These are phyloP conservation scores for Atopsyche davidsoni DNA, from an alignment of 1,140 invertebrate species.

Conservation along the genomic window DNA sequence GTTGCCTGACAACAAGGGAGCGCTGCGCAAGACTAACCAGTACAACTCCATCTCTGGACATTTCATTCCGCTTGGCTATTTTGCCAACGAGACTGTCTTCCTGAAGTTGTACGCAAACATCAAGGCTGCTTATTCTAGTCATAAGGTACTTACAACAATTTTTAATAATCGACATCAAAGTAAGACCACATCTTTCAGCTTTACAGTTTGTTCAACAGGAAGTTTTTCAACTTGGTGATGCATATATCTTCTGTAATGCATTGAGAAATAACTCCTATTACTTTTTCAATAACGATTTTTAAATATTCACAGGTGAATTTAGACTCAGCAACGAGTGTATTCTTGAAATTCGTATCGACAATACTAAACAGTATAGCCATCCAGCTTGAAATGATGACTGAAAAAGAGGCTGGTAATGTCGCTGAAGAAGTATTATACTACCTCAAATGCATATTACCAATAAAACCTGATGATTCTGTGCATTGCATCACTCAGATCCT, in stretches of 20 bases:
- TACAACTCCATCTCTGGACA: constrained; percentile 31
- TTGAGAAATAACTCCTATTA: too few relatives aligned
- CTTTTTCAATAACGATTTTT: constrained; percentile 5
- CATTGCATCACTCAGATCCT: constrained; percentile 76
- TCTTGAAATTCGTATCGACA: constrained; percentile 62
- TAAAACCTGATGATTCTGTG: constrained; percentile 66
- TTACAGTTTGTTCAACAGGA: constrained; percentile 7
- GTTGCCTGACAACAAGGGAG: constrained; percentile 36
- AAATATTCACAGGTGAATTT: constrained; percentile 58
- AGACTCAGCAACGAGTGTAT: constrained; percentile 65
- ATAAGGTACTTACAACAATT: constrained; percentile 53
- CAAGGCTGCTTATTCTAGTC: constrained; percentile 70
- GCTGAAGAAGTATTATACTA: constrained; percentile 78
- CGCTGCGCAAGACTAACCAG: constrained; percentile 38
- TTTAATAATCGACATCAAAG: too few relatives aligned
- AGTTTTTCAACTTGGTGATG: too few relatives aligned
- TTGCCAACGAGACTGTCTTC: constrained; percentile 66
- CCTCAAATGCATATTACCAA: constrained; percentile 62
- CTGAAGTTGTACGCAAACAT: constrained; percentile 71
- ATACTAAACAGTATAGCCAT: constrained; percentile 63
- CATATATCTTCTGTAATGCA: too few relatives aligned
- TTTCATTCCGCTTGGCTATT: constrained; percentile 53
- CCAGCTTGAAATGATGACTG: constrained; percentile 68
- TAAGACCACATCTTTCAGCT: too few relatives aligned
- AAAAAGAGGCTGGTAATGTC: constrained; percentile 65